Evolutionary conservation across 1,140 invertebrate species (phyloP), one percentile per base, ranked within the genome.

Genomic region (Drosophila fuyamai): DNA sequence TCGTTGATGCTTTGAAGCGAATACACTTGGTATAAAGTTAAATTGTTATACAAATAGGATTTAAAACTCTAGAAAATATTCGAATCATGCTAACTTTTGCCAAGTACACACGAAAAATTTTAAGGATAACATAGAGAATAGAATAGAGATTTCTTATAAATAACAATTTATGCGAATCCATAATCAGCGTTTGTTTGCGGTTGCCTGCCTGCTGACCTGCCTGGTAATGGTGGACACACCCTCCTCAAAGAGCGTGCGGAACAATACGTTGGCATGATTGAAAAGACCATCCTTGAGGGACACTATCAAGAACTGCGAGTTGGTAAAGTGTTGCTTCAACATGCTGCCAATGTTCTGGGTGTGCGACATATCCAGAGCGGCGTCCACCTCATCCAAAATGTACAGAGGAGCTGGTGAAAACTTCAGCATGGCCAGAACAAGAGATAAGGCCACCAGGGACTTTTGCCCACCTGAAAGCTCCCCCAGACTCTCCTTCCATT

Each of bases 231-330:
- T 95, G 0, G 99, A 99, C 93, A 98, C 97, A 41, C 99, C 99
- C 93, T 99, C 98, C 23, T 98, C 95, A 93, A 99, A 99, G 82
- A 96, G 96, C 0, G 99, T 99, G 57, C 97, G 96, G 93, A 98
- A 99, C 16, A 99, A 92, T 29, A 99, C 98, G 93, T 99, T 99
- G 0, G 99, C 99, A 94, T 99, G 99, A 92, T 98, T 98, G 93
- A 99, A 99, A 97, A 99, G 99, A 29, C 99, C 99, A 93, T 99
- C 98, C 93, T 99, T 99, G 12, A 99, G 94, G 0, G 99, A 99
- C 0, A 99, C 99, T 65, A 99, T 96, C 79, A 99, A 98, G 93
- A 99, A 99, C 95, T 99, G 94, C 9, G 98, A 99, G 92, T 97
- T 95, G 80, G 95, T 97, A 90, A 99, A 99, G 93, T 99, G 98